Percentiles rank a stretch among this genome's conserved stretches.
phyloP scores from a whole-genome alignment of 2,113 vertebrate species.

The Fregetta grallaria region DNA sequence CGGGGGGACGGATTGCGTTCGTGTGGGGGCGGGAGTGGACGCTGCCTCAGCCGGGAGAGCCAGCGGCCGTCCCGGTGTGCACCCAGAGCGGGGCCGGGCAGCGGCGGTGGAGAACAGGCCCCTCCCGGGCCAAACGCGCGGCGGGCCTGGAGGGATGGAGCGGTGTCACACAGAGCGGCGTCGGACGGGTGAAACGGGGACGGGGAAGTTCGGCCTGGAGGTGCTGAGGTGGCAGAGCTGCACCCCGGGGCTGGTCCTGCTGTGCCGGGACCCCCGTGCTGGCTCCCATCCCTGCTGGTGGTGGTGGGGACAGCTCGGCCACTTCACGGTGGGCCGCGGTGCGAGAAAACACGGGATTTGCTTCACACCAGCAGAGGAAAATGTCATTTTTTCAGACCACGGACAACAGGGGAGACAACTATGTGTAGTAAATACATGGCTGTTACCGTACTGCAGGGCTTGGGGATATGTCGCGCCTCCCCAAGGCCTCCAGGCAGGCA shows the following conservation, averaged over 20 bases:
- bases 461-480: accelerated
- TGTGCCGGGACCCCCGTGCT: not conserved
- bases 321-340: accelerated
- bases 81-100: not conserved
- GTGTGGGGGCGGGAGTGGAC: not conserved
- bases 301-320: accelerated
- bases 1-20: accelerated
- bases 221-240: not conserved
- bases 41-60: not conserved
- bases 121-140: accelerated
- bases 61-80: accelerated
- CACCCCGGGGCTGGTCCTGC: not conserved
- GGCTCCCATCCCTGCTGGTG: not conserved
- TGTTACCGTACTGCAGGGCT: accelerated
- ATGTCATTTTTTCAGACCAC: accelerated
- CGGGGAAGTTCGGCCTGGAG: accelerated
- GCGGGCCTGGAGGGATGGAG: not conserved
- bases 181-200: not conserved
- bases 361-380: not conserved
- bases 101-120: not conserved
- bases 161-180: not conserved
- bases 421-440: no score
- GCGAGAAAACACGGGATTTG: not conserved
- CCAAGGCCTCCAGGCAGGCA: not conserved
- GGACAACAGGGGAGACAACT: no score